A percentile compares a stretch with the other conserved stretches of the same genome.
Conservation (phyloP, 2,888 invertebrate species). For the Cheilosia vernalis region DNA sequence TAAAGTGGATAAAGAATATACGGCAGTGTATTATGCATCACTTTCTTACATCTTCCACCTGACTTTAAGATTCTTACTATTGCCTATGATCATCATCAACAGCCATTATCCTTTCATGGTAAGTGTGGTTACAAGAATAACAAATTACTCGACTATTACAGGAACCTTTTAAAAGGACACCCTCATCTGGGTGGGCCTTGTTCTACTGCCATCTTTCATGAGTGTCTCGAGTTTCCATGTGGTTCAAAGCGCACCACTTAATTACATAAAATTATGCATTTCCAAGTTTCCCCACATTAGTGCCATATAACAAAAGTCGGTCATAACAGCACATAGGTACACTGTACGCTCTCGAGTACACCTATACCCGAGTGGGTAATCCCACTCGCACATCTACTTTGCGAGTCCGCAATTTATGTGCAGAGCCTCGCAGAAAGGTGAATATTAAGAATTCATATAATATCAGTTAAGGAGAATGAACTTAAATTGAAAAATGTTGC, state of each 20-base stretch:
- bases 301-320: constrained; percentile 3
- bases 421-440: no score
- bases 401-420: constrained; percentile 27
- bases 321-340: background rate
- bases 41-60: no score
- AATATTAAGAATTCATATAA: no score
- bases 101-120: background rate
- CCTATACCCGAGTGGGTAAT: background rate
- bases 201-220: constrained; percentile 1
- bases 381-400: constrained; percentile 34
- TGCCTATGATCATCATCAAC: no score
- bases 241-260: background rate
- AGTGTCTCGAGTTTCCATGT: constrained; percentile 21
- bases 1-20: no score
- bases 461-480: no score
- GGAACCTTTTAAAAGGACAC: constrained; percentile 5
- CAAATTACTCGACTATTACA: constrained; percentile 24
- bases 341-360: background rate
- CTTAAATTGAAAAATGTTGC: no score
- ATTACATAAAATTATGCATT: constrained; percentile 15
- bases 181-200: background rate
- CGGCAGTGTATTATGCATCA: no score
- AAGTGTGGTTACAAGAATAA: constrained; percentile 20
- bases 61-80: no score
- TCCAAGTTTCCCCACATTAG: constrained; percentile 13